Percentiles rank a stretch among this genome's conserved stretches.
Evolutionary conservation across 2,797 vertebrate genomes (phyloP).

Genomic region (Rachycentron canadum): DNA sequence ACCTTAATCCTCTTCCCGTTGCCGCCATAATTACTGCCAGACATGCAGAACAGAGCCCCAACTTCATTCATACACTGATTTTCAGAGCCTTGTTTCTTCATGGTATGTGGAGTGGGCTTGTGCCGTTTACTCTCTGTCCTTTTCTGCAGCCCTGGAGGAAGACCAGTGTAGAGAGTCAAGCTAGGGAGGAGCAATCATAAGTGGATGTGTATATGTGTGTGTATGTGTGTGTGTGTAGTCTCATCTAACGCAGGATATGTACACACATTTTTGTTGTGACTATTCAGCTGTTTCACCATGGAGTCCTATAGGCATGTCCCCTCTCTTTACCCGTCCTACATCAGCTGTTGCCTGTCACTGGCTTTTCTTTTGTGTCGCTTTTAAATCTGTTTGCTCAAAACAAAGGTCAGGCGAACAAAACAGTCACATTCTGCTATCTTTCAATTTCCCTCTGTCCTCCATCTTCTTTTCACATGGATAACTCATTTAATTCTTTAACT

Average conservation of each 20-base stretch:
- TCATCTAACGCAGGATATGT: constrained; percentile 71
- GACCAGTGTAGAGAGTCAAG: constrained; percentile 67
- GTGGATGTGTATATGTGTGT: constrained; percentile 37
- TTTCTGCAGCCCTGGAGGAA: constrained; percentile 73
- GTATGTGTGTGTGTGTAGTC: constrained; percentile 50
- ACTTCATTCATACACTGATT: constrained; percentile 48
- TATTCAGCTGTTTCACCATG: constrained; percentile 83
- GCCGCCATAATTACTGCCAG: constrained; percentile 65
- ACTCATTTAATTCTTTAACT: constrained; percentile 56
- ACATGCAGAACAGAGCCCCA: constrained; percentile 44
- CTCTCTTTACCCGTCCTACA: constrained; percentile 65
- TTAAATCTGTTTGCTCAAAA: constrained; percentile 86
- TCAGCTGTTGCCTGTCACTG: constrained; percentile 77
- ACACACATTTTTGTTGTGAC: constrained; percentile 65
- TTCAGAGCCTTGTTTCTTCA: constrained; percentile 63
- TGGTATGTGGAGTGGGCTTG: constrained; percentile 57
- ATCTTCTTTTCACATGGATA: constrained; percentile 70
- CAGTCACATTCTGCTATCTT: constrained; percentile 67
- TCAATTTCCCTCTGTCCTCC: constrained; percentile 55
- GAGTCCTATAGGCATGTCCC: constrained; percentile 81
- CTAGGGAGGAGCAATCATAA: constrained; percentile 73
- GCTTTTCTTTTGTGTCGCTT: constrained; percentile 75
- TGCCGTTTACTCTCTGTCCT: constrained; percentile 63
- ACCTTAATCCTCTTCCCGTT: constrained; percentile 76
- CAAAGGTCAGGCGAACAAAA: constrained; percentile 84